Percentiles rank a stretch among this genome's conserved stretches.
Evolutionary conservation across 1,140 invertebrate species (phyloP).

Genomic region (Lanistes nyassanus): DNA sequence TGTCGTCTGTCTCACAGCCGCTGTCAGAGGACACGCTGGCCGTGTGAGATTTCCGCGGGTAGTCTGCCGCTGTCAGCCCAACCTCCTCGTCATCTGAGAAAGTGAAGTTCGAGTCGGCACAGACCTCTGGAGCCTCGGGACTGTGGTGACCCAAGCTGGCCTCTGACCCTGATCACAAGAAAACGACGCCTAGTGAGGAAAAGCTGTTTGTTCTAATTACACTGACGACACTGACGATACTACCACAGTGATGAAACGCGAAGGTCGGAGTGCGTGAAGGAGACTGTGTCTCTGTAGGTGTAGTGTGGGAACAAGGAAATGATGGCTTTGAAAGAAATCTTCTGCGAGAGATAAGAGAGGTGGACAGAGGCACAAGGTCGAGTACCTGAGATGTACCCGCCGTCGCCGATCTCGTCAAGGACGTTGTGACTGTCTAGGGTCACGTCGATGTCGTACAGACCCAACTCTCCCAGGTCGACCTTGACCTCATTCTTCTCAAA

Average conservation of each 20-base stretch:
- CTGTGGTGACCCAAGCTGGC: background rate
- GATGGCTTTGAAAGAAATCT: too few species aligned
- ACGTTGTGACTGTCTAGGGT: background rate
- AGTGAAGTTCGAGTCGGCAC: too few species aligned
- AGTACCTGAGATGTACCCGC: constrained; percentile 19
- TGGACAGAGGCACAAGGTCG: too few species aligned
- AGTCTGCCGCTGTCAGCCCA: background rate
- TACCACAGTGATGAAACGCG: too few species aligned
- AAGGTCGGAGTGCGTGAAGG: too few species aligned
- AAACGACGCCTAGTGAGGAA: background rate
- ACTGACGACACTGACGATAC: too few species aligned
- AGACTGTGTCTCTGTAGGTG: too few species aligned
- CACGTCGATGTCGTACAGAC: constrained; percentile 21
- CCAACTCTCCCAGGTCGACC: constrained; percentile 16
- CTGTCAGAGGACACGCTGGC: constrained; percentile 7
- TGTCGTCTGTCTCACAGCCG: constrained; percentile 4
- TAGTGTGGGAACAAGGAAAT: too few species aligned
- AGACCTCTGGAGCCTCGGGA: background rate
- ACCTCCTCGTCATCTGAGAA: constrained; percentile 2
- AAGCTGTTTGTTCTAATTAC: too few species aligned
- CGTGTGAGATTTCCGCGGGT: background rate
- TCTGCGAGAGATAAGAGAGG: too few species aligned
- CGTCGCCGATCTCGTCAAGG: constrained; percentile 6
- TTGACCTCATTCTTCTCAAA: constrained; percentile 10
- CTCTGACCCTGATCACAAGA: background rate